A percentile compares a stretch with the other conserved stretches of the same genome.
Evolutionary conservation across 2,888 invertebrate species (phyloP).

Genomic region (Xestia c-nigrum): DNA sequence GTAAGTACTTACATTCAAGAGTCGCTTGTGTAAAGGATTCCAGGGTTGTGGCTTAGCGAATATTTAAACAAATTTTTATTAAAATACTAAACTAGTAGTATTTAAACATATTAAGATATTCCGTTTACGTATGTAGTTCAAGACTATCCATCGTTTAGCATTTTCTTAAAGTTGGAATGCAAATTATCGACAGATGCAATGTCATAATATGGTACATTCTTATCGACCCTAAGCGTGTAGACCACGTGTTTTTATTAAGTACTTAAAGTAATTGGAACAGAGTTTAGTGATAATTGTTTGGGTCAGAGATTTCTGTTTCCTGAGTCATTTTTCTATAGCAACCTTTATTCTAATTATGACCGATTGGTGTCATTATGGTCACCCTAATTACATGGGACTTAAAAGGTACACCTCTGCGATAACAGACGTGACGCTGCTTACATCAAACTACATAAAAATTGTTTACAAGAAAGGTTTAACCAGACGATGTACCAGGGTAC

Average conservation of each 20-base stretch:
- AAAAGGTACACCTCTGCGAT: neutral
- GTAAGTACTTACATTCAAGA: conserved; percentile 46
- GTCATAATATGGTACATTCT: neutral
- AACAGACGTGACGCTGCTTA: neutral
- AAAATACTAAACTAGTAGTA: neutral
- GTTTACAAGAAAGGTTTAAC: neutral
- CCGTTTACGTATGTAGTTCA: conserved; percentile 4
- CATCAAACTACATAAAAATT: conserved; percentile 2
- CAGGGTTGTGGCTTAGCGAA: neutral
- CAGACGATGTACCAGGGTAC: neutral
- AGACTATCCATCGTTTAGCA: conserved; percentile 8
- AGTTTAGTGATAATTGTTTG: too few species aligned
- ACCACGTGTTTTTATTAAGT: too few species aligned
- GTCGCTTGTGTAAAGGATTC: conserved; percentile 8
- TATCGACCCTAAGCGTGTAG: neutral
- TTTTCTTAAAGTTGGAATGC: neutral
- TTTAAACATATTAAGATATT: conserved; percentile 1
- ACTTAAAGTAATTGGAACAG: too few species aligned
- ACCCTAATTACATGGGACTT: neutral
- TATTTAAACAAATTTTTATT: neutral
- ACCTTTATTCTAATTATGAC: too few species aligned
- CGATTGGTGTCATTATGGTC: too few species aligned
- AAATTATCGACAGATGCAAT: conserved; percentile 2
- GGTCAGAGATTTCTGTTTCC: too few species aligned
- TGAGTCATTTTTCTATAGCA: too few species aligned